Evolutionary conservation across 2,113 vertebrate species (phyloP).

Genomic region (Cinclus mexicanus): DNA sequence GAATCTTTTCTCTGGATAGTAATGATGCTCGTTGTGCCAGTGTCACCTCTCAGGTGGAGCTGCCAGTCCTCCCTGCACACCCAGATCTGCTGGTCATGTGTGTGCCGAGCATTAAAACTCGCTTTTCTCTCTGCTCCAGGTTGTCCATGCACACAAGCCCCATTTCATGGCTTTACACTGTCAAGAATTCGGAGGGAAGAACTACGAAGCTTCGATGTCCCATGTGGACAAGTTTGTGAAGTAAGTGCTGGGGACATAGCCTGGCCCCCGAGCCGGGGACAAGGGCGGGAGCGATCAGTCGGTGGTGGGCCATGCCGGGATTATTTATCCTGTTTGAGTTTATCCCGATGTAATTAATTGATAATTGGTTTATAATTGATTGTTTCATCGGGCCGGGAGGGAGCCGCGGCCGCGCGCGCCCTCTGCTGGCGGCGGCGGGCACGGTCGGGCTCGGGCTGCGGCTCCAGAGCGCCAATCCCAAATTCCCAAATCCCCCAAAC

Average conservation of each 20-base stretch:
- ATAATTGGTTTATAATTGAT: no score
- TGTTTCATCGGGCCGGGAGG: no score
- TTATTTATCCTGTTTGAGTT: fast-evolving
- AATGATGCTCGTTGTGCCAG: not conserved
- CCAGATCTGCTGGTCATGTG: fast-evolving
- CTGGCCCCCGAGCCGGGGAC: not conserved
- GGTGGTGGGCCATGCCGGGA: not conserved
- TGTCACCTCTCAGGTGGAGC: not conserved
- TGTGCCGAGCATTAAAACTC: fast-evolving
- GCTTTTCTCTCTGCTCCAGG: slow-evolving; percentile 69
- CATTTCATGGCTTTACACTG: slow-evolving; percentile 95
- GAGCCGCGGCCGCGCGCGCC: not conserved
- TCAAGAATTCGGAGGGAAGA: slow-evolving; percentile 97
- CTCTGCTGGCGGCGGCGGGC: not conserved
- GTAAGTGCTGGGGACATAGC: slow-evolving; percentile 74
- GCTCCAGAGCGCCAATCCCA: no score
- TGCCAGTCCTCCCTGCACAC: not conserved
- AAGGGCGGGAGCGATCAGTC: not conserved
- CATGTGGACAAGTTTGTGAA: slow-evolving; percentile 94
- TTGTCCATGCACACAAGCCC: slow-evolving; percentile 88
- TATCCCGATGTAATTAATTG: not conserved
- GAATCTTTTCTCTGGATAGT: not conserved
- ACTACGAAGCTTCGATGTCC: slow-evolving; percentile 91
- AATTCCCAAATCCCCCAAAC: no score
- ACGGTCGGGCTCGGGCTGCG: not conserved